Evolutionary conservation across 2,113 vertebrate species (phyloP).

Genomic region (Rattus norvegicus): GRCr8 NC_086020.1:138774001-138774500

Average conservation of each 20-base stretch:
- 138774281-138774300: not conserved
- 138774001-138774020: not conserved
- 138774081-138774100: too few species aligned
- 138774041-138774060: not conserved
- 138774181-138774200: not conserved
- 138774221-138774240: not conserved
- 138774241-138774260: not conserved
- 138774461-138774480: not conserved
- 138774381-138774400: not conserved
- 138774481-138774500: not conserved
- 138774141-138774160: not conserved
- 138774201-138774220: not conserved
- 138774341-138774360: not conserved
- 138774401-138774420: not conserved
- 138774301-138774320: not conserved
- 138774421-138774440: not conserved
- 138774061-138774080: not conserved
- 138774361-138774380: not conserved
- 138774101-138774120: not conserved
- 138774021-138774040: not conserved
- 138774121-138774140: not conserved
- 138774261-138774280: not conserved
- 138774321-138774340: not conserved
- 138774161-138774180: not conserved
- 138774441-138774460: not conserved